A percentile compares a stretch with the other conserved stretches of the same genome.
Evolutionary conservation across 1,140 invertebrate genomes (phyloP).

Genomic region (Drosophila subobscura): DNA sequence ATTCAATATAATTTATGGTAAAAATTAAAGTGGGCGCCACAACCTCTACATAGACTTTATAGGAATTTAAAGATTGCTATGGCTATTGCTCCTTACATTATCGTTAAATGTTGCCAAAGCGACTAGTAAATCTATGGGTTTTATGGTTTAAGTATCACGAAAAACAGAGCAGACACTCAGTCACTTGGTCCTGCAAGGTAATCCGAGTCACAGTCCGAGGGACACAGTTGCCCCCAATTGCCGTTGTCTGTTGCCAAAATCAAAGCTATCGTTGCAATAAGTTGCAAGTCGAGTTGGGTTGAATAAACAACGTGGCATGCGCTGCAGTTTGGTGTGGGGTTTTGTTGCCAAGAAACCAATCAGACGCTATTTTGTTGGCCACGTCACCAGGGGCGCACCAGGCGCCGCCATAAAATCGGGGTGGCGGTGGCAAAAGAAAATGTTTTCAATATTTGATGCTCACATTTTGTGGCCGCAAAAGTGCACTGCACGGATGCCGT

Average conservation of each 20-base stretch:
- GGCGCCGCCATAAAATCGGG: slow-evolving; percentile 25
- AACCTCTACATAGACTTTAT: not conserved
- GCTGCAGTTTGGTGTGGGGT: slow-evolving; percentile 25
- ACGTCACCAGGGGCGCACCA: slow-evolving; percentile 29
- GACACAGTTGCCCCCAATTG: not conserved
- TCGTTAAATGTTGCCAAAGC: too few relatives aligned
- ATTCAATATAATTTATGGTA: slow-evolving; percentile 44
- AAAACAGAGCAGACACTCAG: not conserved
- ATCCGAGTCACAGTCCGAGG: not conserved
- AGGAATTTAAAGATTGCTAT: too few relatives aligned
- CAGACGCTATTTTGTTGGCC: slow-evolving; percentile 41
- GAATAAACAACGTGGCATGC: slow-evolving; percentile 41
- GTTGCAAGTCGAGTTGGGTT: slow-evolving; percentile 47
- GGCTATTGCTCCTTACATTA: too few relatives aligned
- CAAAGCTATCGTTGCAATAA: slow-evolving; percentile 55
- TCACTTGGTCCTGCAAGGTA: slow-evolving; percentile 1
- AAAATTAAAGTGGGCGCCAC: slow-evolving; percentile 7
- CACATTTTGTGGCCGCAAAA: slow-evolving; percentile 71
- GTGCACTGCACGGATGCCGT: slow-evolving; percentile 60
- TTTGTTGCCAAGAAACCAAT: slow-evolving; percentile 71
- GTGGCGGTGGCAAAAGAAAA: slow-evolving; percentile 12
- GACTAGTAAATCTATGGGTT: too few relatives aligned
- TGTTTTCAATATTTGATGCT: slow-evolving; percentile 74
- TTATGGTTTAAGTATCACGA: too few relatives aligned
- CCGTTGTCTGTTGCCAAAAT: slow-evolving; percentile 43